These are phyloP conservation scores for Chironomus tentans DNA, from an alignment of 2,888 invertebrate species.

Conservation along the genomic window DNA sequence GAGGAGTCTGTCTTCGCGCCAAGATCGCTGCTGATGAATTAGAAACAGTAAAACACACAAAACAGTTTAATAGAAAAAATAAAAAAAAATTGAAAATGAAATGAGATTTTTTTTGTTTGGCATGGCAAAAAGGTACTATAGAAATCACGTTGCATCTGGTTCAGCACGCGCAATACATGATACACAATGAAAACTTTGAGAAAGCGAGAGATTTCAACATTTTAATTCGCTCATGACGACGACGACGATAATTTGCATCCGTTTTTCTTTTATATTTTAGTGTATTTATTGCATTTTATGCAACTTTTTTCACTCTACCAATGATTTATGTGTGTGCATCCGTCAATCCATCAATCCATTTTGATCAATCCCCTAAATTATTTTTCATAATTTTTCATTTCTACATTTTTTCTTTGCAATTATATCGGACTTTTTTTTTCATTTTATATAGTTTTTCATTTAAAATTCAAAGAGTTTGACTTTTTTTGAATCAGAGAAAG, in stretches of 20 bases:
- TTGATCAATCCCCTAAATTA: neutral
- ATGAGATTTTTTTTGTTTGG: neutral
- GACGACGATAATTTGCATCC: too few relatives aligned
- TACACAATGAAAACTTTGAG: too few relatives aligned
- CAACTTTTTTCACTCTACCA: neutral
- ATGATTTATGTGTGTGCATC: neutral
- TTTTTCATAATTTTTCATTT: neutral
- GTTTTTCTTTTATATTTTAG: neutral
- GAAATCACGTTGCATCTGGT: neutral
- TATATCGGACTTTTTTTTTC: neutral
- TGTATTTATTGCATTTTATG: neutral
- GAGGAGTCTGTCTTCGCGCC: neutral
- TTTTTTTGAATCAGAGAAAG: constrained; percentile 20
- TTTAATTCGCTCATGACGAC: neutral
- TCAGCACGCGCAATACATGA: too few relatives aligned
- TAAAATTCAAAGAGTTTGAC: neutral
- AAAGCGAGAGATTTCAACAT: neutral
- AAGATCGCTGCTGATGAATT: constrained; percentile 14
- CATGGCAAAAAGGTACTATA: too few relatives aligned
- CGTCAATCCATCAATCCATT: neutral
- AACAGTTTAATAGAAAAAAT: neutral
- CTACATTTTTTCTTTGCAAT: neutral
- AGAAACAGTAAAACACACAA: constrained; percentile 24
- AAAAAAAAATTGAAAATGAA: neutral
- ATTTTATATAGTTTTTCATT: neutral